Base-by-base conservation (phyloP, 2,888 invertebrate species). In the Autographa gamma region DNA sequence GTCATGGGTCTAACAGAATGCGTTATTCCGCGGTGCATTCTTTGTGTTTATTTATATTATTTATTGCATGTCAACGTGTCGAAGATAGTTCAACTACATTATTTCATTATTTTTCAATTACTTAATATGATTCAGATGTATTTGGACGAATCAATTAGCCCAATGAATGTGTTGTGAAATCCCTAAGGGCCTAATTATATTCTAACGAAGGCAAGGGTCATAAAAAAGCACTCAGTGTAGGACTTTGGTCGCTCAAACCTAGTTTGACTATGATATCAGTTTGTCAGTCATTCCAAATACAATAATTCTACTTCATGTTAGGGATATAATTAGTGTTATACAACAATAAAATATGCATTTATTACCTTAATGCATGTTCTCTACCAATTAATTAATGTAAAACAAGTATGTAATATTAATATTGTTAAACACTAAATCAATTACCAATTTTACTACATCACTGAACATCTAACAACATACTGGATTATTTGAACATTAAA, bases 11-110 rank as follows among this genome's bases (percentile, higher is more conserved):
- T 85, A 77, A 60, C 72, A 81, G 74, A 79, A 83, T 81, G 82
- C 86, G 84, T 80, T 82, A 77, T 80, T 77, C 74, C 73, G 66
- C 63, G 69, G 69, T 69, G 61, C 38, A 78, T 84, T 85, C 89
- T 89, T 90, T 90, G 89, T 90, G 86, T 89, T 85, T 89, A 87
- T 88, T 84, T 85, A 80, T 84, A 78, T 80, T 80, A 66, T 79
- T 79, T n/a, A 63, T 14, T 31, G 52, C 41, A 41, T 31, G 58
- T 13, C 80, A 76, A 11, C 77, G 60, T 34, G 58, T 60, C 58
- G 1, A 52, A 63, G 54, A 13, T 73, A 25, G 64, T 63, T 68
- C 31, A 67, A 61, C 34, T 13, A 9, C 31, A 11, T 7, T 61
- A 43, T 62, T 18, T 3, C 8, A 13, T 34, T 16, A 34, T n/a